Conservation (phyloP, 1,140 invertebrate species). For the Megalopta genalis region DNA sequence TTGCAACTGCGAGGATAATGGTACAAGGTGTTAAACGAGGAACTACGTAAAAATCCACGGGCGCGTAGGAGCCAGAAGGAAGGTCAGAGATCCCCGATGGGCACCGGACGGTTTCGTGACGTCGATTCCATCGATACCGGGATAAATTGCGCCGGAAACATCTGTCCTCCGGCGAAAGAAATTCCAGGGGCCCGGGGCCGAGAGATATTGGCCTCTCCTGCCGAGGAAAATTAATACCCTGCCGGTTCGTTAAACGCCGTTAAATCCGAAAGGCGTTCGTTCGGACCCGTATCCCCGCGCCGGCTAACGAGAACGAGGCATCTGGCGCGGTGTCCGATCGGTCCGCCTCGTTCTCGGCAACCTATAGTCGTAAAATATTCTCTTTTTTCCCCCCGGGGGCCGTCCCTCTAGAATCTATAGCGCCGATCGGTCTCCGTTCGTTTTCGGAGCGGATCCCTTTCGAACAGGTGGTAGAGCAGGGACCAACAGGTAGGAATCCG, state of each 20-base stretch:
- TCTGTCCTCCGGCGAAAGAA: conserved; percentile 40
- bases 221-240: conserved; percentile 37
- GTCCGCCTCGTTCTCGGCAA: conserved; percentile 34
- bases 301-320: conserved; percentile 45
- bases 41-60: too few relatives aligned
- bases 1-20: too few relatives aligned
- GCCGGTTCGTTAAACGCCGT: conserved; percentile 52
- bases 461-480: conserved; percentile 61
- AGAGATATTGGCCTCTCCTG: conserved; percentile 37
- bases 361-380: conserved; percentile 24
- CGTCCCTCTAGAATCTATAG: not conserved
- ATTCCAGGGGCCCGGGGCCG: conserved; percentile 2
- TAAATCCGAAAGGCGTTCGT: conserved; percentile 48
- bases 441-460: conserved; percentile 21
- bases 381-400: not conserved
- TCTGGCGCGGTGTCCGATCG: conserved; percentile 1
- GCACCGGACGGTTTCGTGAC: too few relatives aligned
- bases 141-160: conserved; percentile 34
- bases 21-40: too few relatives aligned
- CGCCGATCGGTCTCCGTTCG: not conserved
- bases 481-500: conserved; percentile 64
- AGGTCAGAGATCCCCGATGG: too few relatives aligned
- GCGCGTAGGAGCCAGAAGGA: too few relatives aligned
- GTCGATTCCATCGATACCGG: conserved; percentile 45
- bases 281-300: not conserved